These are phyloP conservation scores for Drosophila equinoxialis DNA, from an alignment of 1,140 invertebrate species.

Conservation along the genomic window DNA sequence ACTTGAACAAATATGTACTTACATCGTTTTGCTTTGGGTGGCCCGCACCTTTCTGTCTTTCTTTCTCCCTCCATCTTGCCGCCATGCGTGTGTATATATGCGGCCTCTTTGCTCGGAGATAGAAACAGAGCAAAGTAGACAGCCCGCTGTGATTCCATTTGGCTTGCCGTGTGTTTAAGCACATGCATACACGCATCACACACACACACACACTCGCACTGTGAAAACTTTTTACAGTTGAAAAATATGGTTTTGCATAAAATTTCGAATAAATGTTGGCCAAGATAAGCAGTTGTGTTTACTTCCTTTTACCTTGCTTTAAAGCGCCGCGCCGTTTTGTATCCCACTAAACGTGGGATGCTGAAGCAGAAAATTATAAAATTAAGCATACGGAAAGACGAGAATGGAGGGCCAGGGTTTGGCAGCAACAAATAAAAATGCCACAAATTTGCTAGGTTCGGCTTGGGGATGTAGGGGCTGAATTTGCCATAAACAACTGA, in stretches of 20 bases:
- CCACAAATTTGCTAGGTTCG: constrained; percentile 44
- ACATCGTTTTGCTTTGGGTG: constrained; percentile 18
- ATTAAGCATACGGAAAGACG: constrained; percentile 34
- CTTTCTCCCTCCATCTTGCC: constrained; percentile 12
- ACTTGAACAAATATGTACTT: constrained; percentile 68
- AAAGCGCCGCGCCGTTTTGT: constrained; percentile 62
- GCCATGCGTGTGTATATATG: constrained; percentile 14
- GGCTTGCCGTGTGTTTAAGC: constrained; percentile 23
- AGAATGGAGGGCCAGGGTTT: constrained; percentile 4
- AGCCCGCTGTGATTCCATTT: constrained; percentile 77
- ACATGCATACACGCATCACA: constrained; percentile 8
- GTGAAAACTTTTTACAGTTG: constrained; percentile 54
- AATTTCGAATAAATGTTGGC: constrained; percentile 59
- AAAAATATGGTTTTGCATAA: constrained; percentile 78
- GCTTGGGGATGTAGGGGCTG: constrained; percentile 21
- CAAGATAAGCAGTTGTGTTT: constrained; percentile 52
- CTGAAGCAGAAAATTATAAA: constrained; percentile 47
- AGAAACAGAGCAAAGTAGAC: constrained; percentile 43
- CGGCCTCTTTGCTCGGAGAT: constrained; percentile 16
- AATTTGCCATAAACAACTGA: constrained; percentile 61
- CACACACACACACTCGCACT: background rate
- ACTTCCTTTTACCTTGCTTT: constrained; percentile 43
- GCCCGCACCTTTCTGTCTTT: constrained; percentile 17
- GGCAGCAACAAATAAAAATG: constrained; percentile 35
- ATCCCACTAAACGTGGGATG: constrained; percentile 26